Evolutionary conservation across 1,140 invertebrate species (phyloP), one percentile per base, ranked within the genome.

Genomic region (Globodera rostochiensis): DNA sequence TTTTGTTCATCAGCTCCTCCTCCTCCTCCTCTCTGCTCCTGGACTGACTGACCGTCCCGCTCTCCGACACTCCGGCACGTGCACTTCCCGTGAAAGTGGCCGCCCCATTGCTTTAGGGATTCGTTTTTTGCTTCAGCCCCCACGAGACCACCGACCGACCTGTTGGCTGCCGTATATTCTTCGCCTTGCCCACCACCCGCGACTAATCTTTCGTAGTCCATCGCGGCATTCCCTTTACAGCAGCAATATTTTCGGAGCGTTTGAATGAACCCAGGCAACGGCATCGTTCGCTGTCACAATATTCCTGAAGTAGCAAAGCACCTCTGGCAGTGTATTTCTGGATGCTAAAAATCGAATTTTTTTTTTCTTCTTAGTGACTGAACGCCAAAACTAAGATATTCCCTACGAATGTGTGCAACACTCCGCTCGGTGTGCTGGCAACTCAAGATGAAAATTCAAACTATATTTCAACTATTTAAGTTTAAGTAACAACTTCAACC

Each of bases 1-100:
- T 82, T 80, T 70, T 82, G 67, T 81, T 82, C 69, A 82, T 50
- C 36, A 74, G 21, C 57, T 82, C 81, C 19, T 82, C 81, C 73
- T 82, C 81, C 46, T 70, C 79, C 19, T 70, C 79, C 25, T 82
- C 81, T 25, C 73, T 82, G 19, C 78, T 60, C 36, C 74, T 50
- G 73, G 53, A 49, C n/a, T 71, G 69, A 19, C 46, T 45, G 11
- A 71, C 69, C n/a, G 69, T 11, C 5, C 25, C 25, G 69, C 69
- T 71, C 9, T 71, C 69, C 36, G 69, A 71, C n/a, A 71, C 6
- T 6, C 69, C 69, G 9, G 69, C 15, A 0, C 69, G 69, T 36
- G 36, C 11, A n/a, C 57, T 64, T 15, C 36, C 25, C 5, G 25
- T 47, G 13, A 71, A 7, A 45, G 69, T 19, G 0, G 69, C 11